phyloP scores from a whole-genome alignment of 2,888 invertebrate species.

The Corbicula japonica region DNA sequence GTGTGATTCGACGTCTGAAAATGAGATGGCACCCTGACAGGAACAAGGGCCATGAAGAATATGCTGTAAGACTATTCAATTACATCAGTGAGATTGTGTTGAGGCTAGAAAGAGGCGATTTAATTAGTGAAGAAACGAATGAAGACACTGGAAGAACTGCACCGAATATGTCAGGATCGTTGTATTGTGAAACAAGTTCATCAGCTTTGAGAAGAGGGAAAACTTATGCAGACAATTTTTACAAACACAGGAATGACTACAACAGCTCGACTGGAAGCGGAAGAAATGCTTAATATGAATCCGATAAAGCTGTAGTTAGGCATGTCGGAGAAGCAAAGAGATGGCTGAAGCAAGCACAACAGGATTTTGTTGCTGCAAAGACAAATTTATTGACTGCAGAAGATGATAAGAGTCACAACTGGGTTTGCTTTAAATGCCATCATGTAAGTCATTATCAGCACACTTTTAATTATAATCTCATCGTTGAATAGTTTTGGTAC shows the following conservation, averaged over 20 bases:
- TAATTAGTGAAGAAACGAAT: conserved; percentile 4
- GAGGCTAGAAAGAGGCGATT: conserved; percentile 39
- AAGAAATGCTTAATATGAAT: conserved; percentile 13
- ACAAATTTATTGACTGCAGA: conserved; percentile 11
- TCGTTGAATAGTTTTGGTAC: too few species aligned
- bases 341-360: conserved; percentile 62
- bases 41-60: conserved; percentile 56
- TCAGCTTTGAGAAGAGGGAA: conserved; percentile 20
- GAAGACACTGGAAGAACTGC: conserved; percentile 3
- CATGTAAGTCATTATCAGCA: conserved; percentile 52
- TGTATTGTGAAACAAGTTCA: conserved; percentile 14
- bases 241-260: conserved; percentile 30
- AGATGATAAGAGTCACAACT: conserved; percentile 51
- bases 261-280: conserved; percentile 8
- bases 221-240: conserved; percentile 24
- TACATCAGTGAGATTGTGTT: conserved; percentile 54
- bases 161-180: conserved; percentile 32
- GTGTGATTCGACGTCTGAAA: conserved; percentile 53
- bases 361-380: conserved; percentile 54
- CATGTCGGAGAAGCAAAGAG: conserved; percentile 48
- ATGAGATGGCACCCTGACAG: conserved; percentile 70
- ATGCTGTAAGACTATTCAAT: conserved; percentile 58
- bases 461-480: neutral
- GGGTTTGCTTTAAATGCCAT: conserved; percentile 68
- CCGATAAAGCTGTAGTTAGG: neutral